Evolutionary conservation across 2,797 vertebrate species (phyloP), one percentile per base, ranked within the genome.

Genomic region (Oreonectes daqikongensis): DNA sequence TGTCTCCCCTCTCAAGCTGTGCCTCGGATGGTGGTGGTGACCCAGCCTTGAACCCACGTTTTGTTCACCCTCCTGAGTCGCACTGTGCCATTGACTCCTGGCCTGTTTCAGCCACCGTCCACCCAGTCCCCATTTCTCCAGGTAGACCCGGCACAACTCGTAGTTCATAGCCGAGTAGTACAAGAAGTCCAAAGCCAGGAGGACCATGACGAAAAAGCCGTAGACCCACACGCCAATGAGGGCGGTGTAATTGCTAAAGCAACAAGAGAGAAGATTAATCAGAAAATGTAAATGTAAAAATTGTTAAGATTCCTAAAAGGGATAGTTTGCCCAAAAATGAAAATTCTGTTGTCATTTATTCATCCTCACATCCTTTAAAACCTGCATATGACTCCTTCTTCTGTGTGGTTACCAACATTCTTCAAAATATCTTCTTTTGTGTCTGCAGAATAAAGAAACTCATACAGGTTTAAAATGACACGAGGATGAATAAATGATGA

Each of bases 81-180:
- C 86, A 44, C 88, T 92, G 83, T 95, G 92, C 96, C 96, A 98
- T 83, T 93, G 95, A 86, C 85, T 93, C 76, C 95, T 92, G 63
- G 94, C 96, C 82, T 94, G 95, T 79, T 94, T 95, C 88, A 99
- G 92, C 97, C 98, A 98, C 77, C 94, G 95, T 1, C 95, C 96
- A 0, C 95, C 94, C 85, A 99, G 88, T 12, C 97, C 97, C 97
- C 97, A 99, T 81, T 95, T 95, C 48, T 96, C 94, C 90, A 99
- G 92, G 91, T 98, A 97, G 35, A 96, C 92, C 85, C 95, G 94
- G 87, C 97, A 99, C 84, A 98, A 86, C 84, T 98, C 96, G 76
- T 98, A 99, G 94, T 99, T 99, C 92, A 99, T 95, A 59, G 98
- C 97, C 18, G 97, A 99, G 90, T 99, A 99, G 86, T 99, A 99